These are phyloP conservation scores for Troides oblongomaculatus DNA, from an alignment of 2,888 invertebrate genomes.

Conservation along the genomic window DNA sequence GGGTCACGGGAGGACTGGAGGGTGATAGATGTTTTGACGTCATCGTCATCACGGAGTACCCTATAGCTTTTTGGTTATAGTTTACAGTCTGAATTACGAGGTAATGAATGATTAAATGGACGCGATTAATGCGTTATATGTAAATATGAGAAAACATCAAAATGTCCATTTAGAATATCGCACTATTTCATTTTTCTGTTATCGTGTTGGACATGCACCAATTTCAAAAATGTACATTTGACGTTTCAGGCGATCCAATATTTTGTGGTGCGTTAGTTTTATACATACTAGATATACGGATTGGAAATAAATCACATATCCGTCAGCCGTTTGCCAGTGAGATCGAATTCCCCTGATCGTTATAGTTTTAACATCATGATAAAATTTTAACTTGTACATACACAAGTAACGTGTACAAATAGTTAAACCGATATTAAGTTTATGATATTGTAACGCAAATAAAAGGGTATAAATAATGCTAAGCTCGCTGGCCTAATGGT, in stretches of 20 bases:
- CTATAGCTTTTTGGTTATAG: too few species aligned
- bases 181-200: background rate
- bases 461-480: too few species aligned
- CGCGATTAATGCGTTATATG: too few species aligned
- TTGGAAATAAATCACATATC: slow-evolving; percentile 78
- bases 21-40: too few species aligned
- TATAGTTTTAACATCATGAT: slow-evolving; percentile 13
- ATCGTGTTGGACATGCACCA: background rate
- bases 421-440: background rate
- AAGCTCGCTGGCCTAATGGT: too few species aligned
- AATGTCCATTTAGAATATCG: background rate
- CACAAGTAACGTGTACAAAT: background rate
- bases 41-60: too few species aligned
- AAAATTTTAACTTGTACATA: background rate
- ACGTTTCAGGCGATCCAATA: slow-evolving; percentile 23
- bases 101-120: too few species aligned
- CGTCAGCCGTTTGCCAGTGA: slow-evolving; percentile 69
- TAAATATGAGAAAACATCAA: too few species aligned
- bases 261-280: slow-evolving; percentile 46
- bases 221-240: slow-evolving; percentile 1
- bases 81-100: too few species aligned
- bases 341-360: slow-evolving; percentile 70
- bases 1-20: too few species aligned
- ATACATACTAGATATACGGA: slow-evolving; percentile 57
- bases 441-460: too few species aligned